A percentile compares a stretch with the other conserved stretches of the same genome.
These are phyloP conservation scores for Benthosema pterotum DNA, from an alignment of 2,797 vertebrate species.

Conservation along the genomic window DNA sequence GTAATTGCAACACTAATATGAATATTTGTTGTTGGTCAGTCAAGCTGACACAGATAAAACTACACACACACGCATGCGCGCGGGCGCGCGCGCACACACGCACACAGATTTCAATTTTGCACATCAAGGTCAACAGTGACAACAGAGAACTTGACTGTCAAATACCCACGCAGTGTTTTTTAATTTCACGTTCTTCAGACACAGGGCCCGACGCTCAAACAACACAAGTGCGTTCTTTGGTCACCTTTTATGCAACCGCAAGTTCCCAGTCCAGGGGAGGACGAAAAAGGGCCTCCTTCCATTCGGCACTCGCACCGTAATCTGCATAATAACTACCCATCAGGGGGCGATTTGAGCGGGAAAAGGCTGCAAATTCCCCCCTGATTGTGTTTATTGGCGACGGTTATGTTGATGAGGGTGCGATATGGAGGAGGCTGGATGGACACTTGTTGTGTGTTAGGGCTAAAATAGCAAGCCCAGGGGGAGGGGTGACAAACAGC, in stretches of 20 bases:
- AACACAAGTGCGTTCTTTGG: conserved; percentile 65
- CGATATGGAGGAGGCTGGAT: conserved; percentile 76
- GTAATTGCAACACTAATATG: conserved; percentile 26
- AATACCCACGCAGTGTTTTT: conserved; percentile 43
- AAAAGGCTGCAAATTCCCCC: conserved; percentile 63
- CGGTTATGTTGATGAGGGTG: conserved; percentile 76
- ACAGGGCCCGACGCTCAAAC: conserved; percentile 48
- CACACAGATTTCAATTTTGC: conserved; percentile 42
- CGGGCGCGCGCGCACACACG: no score
- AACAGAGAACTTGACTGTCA: conserved; percentile 64
- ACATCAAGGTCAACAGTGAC: conserved; percentile 54
- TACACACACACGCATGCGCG: not conserved
- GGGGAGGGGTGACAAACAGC: conserved; percentile 76
- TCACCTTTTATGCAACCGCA: conserved; percentile 50
- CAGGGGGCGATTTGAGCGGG: conserved; percentile 58
- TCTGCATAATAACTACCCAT: conserved; percentile 78
- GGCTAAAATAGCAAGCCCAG: conserved; percentile 70
- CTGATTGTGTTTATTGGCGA: conserved; percentile 79
- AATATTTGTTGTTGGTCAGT: not conserved
- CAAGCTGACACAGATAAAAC: conserved; percentile 10
- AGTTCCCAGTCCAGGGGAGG: conserved; percentile 34
- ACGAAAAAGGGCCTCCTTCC: conserved; percentile 37
- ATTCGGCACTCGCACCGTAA: conserved; percentile 62
- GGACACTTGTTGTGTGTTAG: conserved; percentile 72
- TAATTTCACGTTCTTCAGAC: conserved; percentile 65